Evolutionary conservation across 2,888 invertebrate species (phyloP).

Genomic region (Clostera curtula): DNA sequence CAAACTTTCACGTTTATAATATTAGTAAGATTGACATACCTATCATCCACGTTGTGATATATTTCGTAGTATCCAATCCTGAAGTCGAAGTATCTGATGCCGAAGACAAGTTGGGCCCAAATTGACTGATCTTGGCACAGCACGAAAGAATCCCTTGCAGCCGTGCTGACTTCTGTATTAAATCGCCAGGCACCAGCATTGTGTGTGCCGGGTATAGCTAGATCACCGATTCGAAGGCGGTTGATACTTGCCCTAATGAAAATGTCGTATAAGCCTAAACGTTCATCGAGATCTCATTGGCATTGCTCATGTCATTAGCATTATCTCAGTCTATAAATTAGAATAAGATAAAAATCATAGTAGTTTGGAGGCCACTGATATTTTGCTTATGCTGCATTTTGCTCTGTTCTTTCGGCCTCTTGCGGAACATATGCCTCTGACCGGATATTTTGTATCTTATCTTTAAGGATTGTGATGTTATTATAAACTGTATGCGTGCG

Average conservation of each 20-base stretch:
- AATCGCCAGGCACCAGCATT: conserved; percentile 71
- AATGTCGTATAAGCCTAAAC: conserved; percentile 9
- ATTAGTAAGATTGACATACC: conserved; percentile 26
- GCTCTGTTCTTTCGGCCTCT: no score
- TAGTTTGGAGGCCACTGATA: no score
- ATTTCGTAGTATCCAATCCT: conserved; percentile 81
- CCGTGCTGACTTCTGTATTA: conserved; percentile 62
- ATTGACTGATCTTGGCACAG: conserved; percentile 84
- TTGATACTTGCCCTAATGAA: conserved; percentile 45
- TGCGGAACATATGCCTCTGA: no score
- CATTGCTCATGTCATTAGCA: no score
- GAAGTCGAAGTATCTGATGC: conserved; percentile 87
- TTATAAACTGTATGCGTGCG: no score
- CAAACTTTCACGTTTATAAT: neutral
- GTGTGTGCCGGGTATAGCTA: conserved; percentile 71
- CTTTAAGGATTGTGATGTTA: no score
- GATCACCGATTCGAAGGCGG: conserved; percentile 54
- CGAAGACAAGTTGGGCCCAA: conserved; percentile 89
- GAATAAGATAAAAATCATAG: no score
- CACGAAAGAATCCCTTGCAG: conserved; percentile 53
- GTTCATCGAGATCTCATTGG: no score
- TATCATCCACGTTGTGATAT: conserved; percentile 50
- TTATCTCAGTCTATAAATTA: no score
- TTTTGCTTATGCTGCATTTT: no score
- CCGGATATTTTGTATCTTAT: no score